These are phyloP conservation scores for Cremastobaeus sp. DNA, from an alignment of 2,888 invertebrate species.

Conservation along the genomic window DNA sequence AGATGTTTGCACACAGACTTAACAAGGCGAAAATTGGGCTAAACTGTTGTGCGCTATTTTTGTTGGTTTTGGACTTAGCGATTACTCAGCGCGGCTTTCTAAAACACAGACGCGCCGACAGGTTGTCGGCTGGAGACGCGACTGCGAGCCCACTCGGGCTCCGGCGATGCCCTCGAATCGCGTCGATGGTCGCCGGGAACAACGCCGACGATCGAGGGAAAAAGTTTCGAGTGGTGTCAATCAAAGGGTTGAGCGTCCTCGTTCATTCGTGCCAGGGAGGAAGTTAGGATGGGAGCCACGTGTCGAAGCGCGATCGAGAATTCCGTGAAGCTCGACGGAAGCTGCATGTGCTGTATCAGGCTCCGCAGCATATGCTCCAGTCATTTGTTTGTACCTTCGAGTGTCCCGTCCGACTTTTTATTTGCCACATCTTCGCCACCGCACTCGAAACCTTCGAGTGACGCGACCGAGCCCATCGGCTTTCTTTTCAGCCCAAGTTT, in stretches of 20 bases:
- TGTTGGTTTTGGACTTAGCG: no score
- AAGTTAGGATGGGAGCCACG: constrained; percentile 61
- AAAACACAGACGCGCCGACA: no score
- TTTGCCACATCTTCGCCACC: constrained; percentile 24
- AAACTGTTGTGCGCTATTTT: no score
- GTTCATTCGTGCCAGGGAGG: constrained; percentile 53
- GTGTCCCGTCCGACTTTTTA: constrained; percentile 34
- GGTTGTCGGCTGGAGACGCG: constrained; percentile 8
- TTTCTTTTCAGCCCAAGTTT: no score
- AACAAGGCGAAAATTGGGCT: no score
- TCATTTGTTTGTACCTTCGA: constrained; percentile 49
- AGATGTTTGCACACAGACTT: no score
- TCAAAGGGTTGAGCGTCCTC: constrained; percentile 50
- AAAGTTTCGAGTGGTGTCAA: constrained; percentile 41
- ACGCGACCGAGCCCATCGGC: no score
- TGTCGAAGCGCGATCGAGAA: constrained; percentile 56
- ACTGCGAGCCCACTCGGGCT: no score
- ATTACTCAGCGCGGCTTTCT: no score
- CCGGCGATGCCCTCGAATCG: constrained; percentile 1
- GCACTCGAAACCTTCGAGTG: not conserved
- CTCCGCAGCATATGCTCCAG: constrained; percentile 36
- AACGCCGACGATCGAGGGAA: constrained; percentile 1
- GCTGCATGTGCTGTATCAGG: constrained; percentile 35
- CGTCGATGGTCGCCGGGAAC: no score
- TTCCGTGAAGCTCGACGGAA: constrained; percentile 56